Evolutionary conservation across 1,140 invertebrate genomes (phyloP).

Genomic region (Papilio aristodemus): DNA sequence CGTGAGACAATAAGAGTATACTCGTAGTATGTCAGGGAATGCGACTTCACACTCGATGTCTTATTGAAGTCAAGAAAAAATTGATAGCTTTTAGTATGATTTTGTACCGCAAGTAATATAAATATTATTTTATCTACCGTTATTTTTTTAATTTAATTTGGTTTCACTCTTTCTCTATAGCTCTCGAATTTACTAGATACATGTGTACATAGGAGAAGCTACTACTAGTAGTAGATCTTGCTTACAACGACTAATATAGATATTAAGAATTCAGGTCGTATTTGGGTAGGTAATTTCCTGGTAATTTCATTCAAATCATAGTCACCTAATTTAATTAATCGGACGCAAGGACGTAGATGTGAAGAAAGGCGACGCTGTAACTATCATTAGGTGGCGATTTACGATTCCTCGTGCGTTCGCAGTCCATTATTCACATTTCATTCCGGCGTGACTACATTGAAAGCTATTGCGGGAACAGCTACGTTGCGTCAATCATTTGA

Average conservation of each 20-base stretch:
- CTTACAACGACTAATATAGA: background rate
- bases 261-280: too few relatives aligned
- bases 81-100: conserved; percentile 4
- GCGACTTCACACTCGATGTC: background rate
- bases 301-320: conserved; percentile 12
- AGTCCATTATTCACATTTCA: conserved; percentile 63
- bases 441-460: conserved; percentile 46
- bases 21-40: background rate
- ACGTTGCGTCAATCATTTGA: conserved; percentile 46
- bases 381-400: conserved; percentile 43
- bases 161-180: too few relatives aligned
- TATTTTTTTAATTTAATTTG: too few relatives aligned
- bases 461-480: conserved; percentile 38
- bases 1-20: conserved; percentile 30
- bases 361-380: conserved; percentile 41
- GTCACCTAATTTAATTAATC: conserved; percentile 26
- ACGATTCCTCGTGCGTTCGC: conserved; percentile 51
- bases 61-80: conserved; percentile 5
- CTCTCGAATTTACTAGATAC: too few relatives aligned
- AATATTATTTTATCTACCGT: too few relatives aligned
- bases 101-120: background rate
- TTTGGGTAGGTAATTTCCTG: background rate
- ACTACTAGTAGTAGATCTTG: too few relatives aligned
- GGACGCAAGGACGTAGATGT: conserved; percentile 33
- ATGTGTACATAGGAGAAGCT: too few relatives aligned